phyloP scores from a whole-genome alignment of 2,797 vertebrate genomes.

The Ispidina picta region DNA sequence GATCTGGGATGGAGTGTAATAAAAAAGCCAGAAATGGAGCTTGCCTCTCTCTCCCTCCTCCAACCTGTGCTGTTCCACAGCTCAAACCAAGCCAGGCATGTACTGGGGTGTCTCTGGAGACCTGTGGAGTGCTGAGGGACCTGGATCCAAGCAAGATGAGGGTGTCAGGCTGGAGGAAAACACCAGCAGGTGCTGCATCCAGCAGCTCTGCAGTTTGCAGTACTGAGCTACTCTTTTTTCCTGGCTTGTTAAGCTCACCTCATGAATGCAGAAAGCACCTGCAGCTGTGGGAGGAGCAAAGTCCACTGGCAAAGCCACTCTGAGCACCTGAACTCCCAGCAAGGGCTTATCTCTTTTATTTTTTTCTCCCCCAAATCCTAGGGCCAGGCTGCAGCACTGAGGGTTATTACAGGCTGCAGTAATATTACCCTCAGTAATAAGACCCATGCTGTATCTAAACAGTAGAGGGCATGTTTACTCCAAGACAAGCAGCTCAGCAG shows the following conservation, averaged over 20 bases:
- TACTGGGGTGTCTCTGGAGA: not conserved
- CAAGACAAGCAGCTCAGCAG: not conserved
- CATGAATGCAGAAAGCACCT: not conserved
- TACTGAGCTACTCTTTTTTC: not conserved
- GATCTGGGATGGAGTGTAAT: not conserved
- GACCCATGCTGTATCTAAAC: slow-evolving; percentile 20
- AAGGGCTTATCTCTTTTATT: not conserved
- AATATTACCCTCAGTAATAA: not conserved
- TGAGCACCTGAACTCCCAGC: not conserved
- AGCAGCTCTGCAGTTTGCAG: not conserved
- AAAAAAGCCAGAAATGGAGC: not conserved
- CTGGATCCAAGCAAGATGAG: not conserved
- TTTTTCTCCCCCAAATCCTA: not conserved
- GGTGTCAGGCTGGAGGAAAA: not conserved
- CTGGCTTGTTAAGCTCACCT: not conserved
- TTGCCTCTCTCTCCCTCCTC: not conserved
- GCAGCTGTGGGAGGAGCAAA: not conserved
- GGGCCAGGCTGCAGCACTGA: not conserved
- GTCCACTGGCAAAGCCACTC: not conserved
- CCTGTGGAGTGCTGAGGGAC: not conserved
- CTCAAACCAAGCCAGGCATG: not conserved
- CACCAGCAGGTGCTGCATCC: not conserved
- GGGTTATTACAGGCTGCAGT: too few relatives aligned
- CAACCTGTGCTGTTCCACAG: not conserved
- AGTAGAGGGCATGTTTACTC: slow-evolving; percentile 71